Percentiles rank a stretch among this genome's conserved stretches.
Evolutionary conservation across 92 coral and sea anemone species (phyloP).

Genomic region (Muricea muricata): DNA sequence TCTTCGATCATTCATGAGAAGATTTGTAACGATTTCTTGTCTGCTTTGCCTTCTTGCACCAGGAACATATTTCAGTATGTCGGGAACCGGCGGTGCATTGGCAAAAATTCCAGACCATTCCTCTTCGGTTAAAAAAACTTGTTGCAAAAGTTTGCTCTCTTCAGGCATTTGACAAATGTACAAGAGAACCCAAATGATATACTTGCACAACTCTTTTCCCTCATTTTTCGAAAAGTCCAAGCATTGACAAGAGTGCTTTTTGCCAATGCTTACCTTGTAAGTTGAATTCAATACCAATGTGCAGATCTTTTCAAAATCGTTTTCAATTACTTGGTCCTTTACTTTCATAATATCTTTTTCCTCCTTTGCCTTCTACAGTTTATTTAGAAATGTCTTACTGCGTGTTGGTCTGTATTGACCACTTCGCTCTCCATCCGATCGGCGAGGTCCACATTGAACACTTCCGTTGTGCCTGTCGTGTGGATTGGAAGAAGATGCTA

Average conservation of each 20-base stretch:
- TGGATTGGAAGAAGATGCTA: not conserved
- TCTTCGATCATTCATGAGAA: conserved; percentile 39
- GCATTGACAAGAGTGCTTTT: conserved; percentile 7
- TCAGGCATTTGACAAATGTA: conserved; percentile 57
- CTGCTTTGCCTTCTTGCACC: conserved; percentile 19
- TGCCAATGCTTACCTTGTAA: conserved; percentile 10
- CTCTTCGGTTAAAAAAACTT: conserved; percentile 45
- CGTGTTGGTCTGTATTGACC: conserved; percentile 1
- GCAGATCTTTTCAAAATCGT: not conserved
- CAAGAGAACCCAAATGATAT: conserved; percentile 51
- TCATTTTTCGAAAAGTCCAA: conserved; percentile 47
- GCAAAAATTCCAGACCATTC: conserved; percentile 43
- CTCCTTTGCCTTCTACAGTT: not conserved
- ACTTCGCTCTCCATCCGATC: not conserved
- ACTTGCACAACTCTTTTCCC: conserved; percentile 54
- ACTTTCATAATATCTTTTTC: conserved; percentile 8
- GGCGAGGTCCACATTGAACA: conserved; percentile 10
- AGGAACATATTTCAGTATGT: conserved; percentile 11
- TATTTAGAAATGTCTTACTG: not conserved
- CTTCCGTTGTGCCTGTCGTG: conserved; percentile 20
- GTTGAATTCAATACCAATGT: conserved; percentile 11
- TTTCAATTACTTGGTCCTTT: not conserved
- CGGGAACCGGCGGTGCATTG: conserved; percentile 34
- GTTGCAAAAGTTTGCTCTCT: conserved; percentile 57
- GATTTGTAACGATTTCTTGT: conserved; percentile 40